Evolutionary conservation across 2,888 invertebrate species (phyloP).

Genomic region (Drosophila lutescens): DNA sequence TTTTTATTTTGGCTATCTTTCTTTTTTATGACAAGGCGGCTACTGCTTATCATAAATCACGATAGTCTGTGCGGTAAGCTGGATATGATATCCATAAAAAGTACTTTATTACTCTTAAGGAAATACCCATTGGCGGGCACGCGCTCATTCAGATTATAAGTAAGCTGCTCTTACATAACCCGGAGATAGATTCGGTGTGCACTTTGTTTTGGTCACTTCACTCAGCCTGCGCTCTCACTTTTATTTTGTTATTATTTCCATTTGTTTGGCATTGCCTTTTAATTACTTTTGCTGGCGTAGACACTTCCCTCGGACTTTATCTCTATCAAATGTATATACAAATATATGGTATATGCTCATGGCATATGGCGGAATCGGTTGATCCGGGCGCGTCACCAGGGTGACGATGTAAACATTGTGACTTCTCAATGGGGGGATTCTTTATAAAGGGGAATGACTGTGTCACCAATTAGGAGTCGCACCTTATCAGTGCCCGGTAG

Average conservation of each 20-base stretch:
- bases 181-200: constrained; percentile 37
- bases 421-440: constrained; percentile 49
- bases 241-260: constrained; percentile 24
- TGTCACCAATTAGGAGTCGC: constrained; percentile 26
- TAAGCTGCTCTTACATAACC: constrained; percentile 18
- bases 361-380: constrained; percentile 17
- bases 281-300: constrained; percentile 43
- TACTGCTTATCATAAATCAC: not conserved
- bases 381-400: constrained; percentile 28
- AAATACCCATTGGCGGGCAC: constrained; percentile 16
- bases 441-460: constrained; percentile 64
- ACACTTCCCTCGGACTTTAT: constrained; percentile 18
- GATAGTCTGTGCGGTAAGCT: not conserved
- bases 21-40: not conserved
- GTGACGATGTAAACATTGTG: constrained; percentile 35
- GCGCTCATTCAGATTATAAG: constrained; percentile 12
- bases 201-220: constrained; percentile 38
- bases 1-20: not conserved
- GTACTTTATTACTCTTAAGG: constrained; percentile 1
- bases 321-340: constrained; percentile 18
- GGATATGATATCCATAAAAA: not conserved
- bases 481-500: constrained; percentile 24
- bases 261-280: constrained; percentile 36
- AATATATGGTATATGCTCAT: constrained; percentile 2
- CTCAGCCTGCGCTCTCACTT: constrained; percentile 40